Evolutionary conservation across 2,113 vertebrate genomes (phyloP).

Genomic region (Menura novaehollandiae): DNA sequence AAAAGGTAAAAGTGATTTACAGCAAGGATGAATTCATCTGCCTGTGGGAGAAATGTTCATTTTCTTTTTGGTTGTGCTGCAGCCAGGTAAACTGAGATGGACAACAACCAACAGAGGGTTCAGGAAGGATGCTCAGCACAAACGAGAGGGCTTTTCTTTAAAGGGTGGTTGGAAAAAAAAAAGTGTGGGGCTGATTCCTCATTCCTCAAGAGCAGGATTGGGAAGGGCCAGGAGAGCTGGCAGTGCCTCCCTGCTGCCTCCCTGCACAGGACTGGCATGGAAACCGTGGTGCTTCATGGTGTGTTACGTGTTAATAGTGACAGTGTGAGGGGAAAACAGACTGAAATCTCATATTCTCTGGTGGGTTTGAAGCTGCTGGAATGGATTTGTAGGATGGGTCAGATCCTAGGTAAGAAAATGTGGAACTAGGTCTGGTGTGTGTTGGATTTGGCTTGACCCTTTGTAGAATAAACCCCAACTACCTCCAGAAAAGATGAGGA

Average conservation of each 20-base stretch:
- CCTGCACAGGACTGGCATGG: background rate
- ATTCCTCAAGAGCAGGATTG: background rate
- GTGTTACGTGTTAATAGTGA: background rate
- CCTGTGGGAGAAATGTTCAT: background rate
- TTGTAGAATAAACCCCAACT: background rate
- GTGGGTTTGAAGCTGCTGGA: background rate
- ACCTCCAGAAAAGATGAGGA: background rate
- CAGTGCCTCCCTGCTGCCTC: background rate
- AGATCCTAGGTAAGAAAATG: background rate
- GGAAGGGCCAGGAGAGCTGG: background rate
- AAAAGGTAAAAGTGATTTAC: background rate
- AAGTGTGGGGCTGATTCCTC: background rate
- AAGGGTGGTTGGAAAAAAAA: background rate
- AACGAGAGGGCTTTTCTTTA: background rate
- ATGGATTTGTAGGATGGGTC: background rate
- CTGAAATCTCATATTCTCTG: background rate
- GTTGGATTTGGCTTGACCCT: background rate
- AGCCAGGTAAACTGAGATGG: background rate
- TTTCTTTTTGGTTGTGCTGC: background rate
- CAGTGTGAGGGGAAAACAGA: background rate
- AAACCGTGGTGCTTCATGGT: rapidly evolving
- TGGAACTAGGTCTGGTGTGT: background rate
- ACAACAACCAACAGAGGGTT: background rate
- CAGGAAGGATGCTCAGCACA: background rate
- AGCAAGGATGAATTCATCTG: background rate